Evolutionary conservation across 2,888 invertebrate genomes (phyloP).

Genomic region (Ceramica pisi): DNA sequence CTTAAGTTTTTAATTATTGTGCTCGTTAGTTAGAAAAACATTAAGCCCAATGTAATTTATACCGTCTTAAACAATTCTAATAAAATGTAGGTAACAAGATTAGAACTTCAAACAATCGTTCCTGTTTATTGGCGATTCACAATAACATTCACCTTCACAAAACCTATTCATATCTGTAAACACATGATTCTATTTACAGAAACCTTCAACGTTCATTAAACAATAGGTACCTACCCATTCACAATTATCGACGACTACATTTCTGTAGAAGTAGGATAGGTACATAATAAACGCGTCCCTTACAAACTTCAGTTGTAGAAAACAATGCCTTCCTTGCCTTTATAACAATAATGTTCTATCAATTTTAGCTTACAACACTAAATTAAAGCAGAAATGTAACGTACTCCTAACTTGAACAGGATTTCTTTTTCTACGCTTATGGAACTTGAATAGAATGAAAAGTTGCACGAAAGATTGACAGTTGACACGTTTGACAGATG

Average conservation of each 20-base stretch:
- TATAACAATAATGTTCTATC: background rate
- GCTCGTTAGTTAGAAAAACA: too few relatives aligned
- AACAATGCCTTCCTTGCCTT: constrained; percentile 43
- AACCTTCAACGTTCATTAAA: background rate
- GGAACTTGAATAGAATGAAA: background rate
- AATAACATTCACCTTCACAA: background rate
- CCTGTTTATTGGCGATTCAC: background rate
- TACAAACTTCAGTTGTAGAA: constrained; percentile 31
- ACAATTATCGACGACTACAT: constrained; percentile 4
- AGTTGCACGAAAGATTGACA: background rate
- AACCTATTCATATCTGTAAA: background rate
- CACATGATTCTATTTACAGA: constrained; percentile 3
- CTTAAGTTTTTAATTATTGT: too few relatives aligned
- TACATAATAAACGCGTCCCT: constrained; percentile 13
- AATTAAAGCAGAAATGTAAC: background rate
- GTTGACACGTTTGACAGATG: background rate
- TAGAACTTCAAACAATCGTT: background rate
- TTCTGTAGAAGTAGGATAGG: background rate
- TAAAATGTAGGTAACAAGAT: too few relatives aligned
- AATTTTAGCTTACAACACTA: background rate
- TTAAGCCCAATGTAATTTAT: too few relatives aligned
- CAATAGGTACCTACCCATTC: background rate
- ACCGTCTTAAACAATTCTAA: too few relatives aligned
- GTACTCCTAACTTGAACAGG: background rate
- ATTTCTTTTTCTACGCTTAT: too few relatives aligned